A percentile compares a stretch with the other conserved stretches of the same genome.
Evolutionary conservation across 2,113 vertebrate species (phyloP).

Genomic region (Rhabdornis inornatus): DNA sequence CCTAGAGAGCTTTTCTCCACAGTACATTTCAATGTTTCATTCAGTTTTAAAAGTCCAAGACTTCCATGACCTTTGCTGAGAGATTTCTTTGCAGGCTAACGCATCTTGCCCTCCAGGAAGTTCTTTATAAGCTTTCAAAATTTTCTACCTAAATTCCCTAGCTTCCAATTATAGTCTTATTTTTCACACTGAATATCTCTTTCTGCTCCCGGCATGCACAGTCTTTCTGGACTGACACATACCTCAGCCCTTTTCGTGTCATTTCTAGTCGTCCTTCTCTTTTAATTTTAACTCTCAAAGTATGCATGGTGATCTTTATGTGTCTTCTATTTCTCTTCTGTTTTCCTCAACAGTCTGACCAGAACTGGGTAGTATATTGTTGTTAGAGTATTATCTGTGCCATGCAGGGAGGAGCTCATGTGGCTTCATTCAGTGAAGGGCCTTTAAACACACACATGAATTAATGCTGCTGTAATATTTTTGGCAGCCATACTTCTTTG

Average conservation of each 20-base stretch:
- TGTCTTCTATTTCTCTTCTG: background rate
- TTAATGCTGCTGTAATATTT: background rate
- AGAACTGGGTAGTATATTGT: background rate
- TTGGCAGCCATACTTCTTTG: background rate
- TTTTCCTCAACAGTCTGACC: background rate
- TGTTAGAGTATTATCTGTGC: background rate
- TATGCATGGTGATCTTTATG: background rate
- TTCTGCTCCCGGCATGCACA: background rate
- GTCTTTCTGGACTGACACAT: background rate
- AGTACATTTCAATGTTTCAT: conserved; percentile 49
- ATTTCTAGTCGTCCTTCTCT: background rate
- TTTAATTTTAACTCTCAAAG: background rate
- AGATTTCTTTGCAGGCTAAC: conserved; percentile 37
- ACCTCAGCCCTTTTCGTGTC: background rate
- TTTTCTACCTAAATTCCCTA: conserved; percentile 28
- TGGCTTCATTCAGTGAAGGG: background rate
- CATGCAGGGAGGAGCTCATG: background rate
- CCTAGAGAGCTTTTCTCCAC: conserved; percentile 23
- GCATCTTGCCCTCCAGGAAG: conserved; percentile 51
- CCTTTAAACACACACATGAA: background rate
- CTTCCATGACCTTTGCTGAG: conserved; percentile 31
- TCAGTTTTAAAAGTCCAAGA: conserved; percentile 62
- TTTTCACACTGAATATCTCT: background rate
- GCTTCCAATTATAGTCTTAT: background rate
- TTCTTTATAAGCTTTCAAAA: conserved; percentile 47